Evolutionary conservation across 2,113 vertebrate genomes (phyloP).

Genomic region (Tragelaphus strepsiceros): DNA sequence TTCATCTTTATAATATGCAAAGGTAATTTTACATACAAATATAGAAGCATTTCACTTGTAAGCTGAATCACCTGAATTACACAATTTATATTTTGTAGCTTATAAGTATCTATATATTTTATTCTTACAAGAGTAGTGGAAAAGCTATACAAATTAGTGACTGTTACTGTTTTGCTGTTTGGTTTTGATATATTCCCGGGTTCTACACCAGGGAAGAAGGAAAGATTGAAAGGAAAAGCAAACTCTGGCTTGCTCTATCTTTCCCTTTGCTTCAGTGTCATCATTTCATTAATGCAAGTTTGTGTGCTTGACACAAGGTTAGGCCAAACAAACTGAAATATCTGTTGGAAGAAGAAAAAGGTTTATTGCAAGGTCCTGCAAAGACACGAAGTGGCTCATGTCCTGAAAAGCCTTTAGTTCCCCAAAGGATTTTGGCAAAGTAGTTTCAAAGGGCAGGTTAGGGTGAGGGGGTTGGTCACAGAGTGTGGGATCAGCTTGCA

Average conservation of each 20-base stretch:
- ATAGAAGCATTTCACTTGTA: background rate
- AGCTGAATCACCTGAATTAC: background rate
- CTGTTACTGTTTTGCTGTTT: background rate
- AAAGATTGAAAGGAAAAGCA: background rate
- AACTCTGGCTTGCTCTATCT: background rate
- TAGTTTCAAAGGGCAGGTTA: background rate
- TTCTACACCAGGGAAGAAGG: background rate
- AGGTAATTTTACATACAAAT: background rate
- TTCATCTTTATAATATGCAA: background rate
- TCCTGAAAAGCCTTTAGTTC: background rate
- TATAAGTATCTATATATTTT: background rate
- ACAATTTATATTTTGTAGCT: background rate
- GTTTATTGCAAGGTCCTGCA: background rate
- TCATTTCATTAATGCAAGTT: background rate
- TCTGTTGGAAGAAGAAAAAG: background rate
- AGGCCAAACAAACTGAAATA: background rate
- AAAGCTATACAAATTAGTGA: background rate
- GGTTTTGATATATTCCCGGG: background rate
- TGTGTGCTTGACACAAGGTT: background rate
- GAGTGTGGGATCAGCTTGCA: background rate
- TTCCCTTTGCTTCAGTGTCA: background rate
- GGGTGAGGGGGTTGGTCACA: background rate
- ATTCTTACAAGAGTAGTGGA: background rate
- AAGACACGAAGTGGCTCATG: background rate
- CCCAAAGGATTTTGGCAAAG: background rate